These are phyloP conservation scores for Galagoides demidoff DNA, from an alignment of 2,797 vertebrate species.

Conservation along the genomic window DNA sequence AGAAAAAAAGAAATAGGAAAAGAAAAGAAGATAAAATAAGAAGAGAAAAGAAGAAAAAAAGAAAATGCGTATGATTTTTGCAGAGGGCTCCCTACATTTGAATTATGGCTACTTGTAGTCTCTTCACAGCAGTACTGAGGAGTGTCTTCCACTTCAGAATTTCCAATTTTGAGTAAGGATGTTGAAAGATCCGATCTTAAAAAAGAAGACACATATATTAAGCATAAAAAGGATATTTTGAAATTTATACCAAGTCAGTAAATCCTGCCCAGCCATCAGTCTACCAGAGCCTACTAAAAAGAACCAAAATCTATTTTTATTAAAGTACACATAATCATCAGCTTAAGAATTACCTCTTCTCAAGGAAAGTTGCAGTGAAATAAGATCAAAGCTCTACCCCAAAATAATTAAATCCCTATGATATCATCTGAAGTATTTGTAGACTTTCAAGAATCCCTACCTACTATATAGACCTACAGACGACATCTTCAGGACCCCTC, in stretches of 20 bases:
- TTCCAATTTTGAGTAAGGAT: conserved; percentile 73
- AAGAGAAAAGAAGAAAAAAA: neutral
- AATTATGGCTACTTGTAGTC: conserved; percentile 79
- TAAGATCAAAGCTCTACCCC: neutral
- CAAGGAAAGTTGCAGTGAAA: neutral
- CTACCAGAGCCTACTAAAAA: conserved; percentile 6
- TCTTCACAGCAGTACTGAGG: conserved; percentile 83
- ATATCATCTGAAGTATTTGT: neutral
- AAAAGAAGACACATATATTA: conserved; percentile 23
- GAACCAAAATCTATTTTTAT: neutral
- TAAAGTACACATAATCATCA: conserved; percentile 1
- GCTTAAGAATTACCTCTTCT: conserved; percentile 23
- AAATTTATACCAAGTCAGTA: neutral
- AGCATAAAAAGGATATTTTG: neutral
- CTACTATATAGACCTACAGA: neutral
- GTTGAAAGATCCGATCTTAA: conserved; percentile 87
- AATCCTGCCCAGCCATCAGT: neutral
- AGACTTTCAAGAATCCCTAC: neutral
- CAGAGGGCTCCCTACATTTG: conserved; percentile 79
- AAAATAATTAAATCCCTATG: neutral
- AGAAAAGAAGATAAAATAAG: no score
- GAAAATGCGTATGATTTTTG: neutral
- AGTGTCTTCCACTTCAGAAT: conserved; percentile 81
- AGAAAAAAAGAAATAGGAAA: neutral
- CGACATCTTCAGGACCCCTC: neutral